Evolutionary conservation across 1,140 invertebrate species (phyloP).

Genomic region (Drosophila equinoxialis): DNA sequence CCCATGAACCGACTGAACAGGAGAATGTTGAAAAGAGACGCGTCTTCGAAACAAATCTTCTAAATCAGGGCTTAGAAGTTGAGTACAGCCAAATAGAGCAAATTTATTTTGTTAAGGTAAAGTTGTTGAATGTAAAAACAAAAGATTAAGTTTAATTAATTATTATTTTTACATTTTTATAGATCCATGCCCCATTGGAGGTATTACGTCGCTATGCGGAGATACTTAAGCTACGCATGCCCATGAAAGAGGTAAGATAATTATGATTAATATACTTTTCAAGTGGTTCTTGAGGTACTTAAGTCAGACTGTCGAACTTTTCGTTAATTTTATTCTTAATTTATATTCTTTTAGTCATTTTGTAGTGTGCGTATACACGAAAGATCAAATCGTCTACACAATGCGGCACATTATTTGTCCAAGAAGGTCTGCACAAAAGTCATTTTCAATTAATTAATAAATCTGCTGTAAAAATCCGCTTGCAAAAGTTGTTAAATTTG

Average conservation of each 20-base stretch:
- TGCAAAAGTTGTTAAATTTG: background rate
- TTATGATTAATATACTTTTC: background rate
- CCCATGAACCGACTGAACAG: slow-evolving; percentile 83
- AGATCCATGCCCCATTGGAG: slow-evolving; percentile 93
- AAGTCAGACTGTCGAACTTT: background rate
- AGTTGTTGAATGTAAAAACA: background rate
- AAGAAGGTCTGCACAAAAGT: slow-evolving; percentile 74
- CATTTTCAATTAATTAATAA: background rate
- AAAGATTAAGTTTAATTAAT: background rate
- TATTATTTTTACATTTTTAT: slow-evolving; percentile 60
- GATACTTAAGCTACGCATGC: slow-evolving; percentile 96
- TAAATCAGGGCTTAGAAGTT: slow-evolving; percentile 87
- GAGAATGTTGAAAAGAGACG: slow-evolving; percentile 82
- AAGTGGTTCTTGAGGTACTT: background rate
- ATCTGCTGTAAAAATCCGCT: background rate
- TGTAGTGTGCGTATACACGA: slow-evolving; percentile 64
- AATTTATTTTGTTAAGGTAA: slow-evolving; percentile 88
- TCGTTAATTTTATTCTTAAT: slow-evolving; percentile 29
- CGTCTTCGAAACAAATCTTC: slow-evolving; percentile 88
- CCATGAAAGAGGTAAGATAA: slow-evolving; percentile 91
- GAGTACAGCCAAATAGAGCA: slow-evolving; percentile 86
- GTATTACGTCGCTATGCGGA: slow-evolving; percentile 95
- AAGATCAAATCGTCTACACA: slow-evolving; percentile 72
- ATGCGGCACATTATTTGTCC: slow-evolving; percentile 73
- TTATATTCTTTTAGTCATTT: slow-evolving; percentile 63